Base-by-base conservation (phyloP, 2,888 invertebrate genomes). In the Cheilosia variabilis region DNA sequence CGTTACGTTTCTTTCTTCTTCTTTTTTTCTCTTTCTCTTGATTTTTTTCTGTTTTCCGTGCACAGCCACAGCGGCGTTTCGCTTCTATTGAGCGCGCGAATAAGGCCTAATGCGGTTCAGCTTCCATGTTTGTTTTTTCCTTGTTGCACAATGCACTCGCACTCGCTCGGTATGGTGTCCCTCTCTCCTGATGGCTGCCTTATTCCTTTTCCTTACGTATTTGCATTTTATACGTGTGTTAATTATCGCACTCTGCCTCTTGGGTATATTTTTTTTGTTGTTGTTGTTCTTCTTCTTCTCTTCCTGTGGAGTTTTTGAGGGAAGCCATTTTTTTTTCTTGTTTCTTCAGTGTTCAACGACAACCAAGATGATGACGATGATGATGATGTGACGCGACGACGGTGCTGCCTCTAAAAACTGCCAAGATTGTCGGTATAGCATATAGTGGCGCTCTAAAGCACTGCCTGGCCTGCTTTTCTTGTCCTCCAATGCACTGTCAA, bases 181-280 rank as follows among this genome's bases (percentile, higher is more conserved):
- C 77, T 65, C 63, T 72, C 69, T 52, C 47, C 58, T 27, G 63
- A 15, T 73, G 62, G 53, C 60, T 79, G 43, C 63, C 50, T 34
- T 72, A 52, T 83, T 79, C 62, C 82, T 73, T 73, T 73, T 69
- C 45, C 55, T 57, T 55, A 19, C 57, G 17, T 76, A 86, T 86
- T 86, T 86, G 86, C 81, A 86, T 86, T 86, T 86, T 81, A 86
- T 86, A 77, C 86, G 86, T 86, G 86, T 86, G 86, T 86, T 86
- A 86, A 86, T 86, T 86, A 86, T 86, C 86, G 86, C 86, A 86
- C 86, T 86, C 81, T 86, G 86, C 81, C 86, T 86, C 76, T 86
- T 86, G 81, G 86, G 86, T 76, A 77, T 55, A 37, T 58, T 78
- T 55, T 72, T 24, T 57, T 37, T 37, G n/a, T 31, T 45, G 41